Evolutionary conservation across 1,140 invertebrate genomes (phyloP), one percentile per base, ranked within the genome.

Genomic region (Chrysomallon squamiferum): DNA sequence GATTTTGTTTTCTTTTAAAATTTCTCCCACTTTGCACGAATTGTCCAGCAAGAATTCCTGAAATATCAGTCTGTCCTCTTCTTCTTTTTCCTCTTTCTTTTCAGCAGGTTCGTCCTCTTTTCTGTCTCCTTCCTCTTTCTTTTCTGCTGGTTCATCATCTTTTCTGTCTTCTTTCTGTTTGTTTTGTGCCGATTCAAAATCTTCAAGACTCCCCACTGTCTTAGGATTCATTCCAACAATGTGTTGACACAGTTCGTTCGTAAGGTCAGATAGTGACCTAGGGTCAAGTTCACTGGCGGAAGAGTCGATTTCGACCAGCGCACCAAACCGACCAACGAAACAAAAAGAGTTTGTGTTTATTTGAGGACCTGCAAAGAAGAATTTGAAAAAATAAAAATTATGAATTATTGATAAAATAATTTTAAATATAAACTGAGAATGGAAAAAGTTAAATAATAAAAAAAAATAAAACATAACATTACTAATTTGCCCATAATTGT

Each of bases 41-140:
- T 92, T 88, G 81, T 97, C 92, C 4, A 94, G 77, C n/a, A 97
- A 84, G 82, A 92, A 97, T 77, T 95, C 94, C 86, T 97, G 95
- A 81, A 90, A 90, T 57, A 96, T 89, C 59, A 97, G 87, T 73
- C 88, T 89, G n/a, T 75, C 72, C 65, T 82, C 85, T 35, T 79
- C 77, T 7, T 77, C 61, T 29, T 69, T 73, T 57, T 1, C 86
- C 87, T 86, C 93, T 92, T 25, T 93, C 90, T 71, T 93, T 91
- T 59, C 88, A 87, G 80, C 89, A 84, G 73, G 27, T 66, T 60
- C n/a, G 54, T 71, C 45, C 65, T 68, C 69, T 61, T 71, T 25
- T 25, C 94, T 94, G 71, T 97, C 88, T 84, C 90, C 91, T 20
- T 89, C 83, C 29, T 89, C 78, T 13, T 58, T n/a, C 2, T 62